phyloP scores from a whole-genome alignment of 2,797 vertebrate species.

The Okamejei kenojei region DNA sequence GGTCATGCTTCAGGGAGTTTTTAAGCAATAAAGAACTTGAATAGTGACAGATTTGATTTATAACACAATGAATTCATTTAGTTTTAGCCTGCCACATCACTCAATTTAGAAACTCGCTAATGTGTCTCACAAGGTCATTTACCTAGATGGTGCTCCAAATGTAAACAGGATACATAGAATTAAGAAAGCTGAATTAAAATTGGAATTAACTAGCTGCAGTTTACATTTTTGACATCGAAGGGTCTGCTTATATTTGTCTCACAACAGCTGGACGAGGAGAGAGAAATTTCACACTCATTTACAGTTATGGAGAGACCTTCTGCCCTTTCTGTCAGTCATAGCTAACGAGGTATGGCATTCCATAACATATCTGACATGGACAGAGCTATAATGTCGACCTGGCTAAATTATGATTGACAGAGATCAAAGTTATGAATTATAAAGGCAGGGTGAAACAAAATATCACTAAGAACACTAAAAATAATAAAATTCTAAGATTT shows the following conservation, averaged over 20 bases:
- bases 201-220: not conserved
- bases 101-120: not conserved
- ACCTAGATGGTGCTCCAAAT: not conserved
- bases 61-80: constrained; percentile 5
- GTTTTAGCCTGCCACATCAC: not conserved
- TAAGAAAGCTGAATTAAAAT: not conserved
- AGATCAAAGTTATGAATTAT: not conserved
- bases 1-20: not conserved
- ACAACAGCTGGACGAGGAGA: not conserved
- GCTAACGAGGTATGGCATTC: constrained; percentile 4
- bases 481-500: not conserved
- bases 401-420: not conserved
- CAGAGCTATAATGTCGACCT: not conserved
- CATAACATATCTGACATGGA: not conserved
- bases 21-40: not conserved
- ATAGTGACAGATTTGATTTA: not conserved
- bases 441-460: constrained; percentile 7
- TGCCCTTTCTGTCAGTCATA: constrained; percentile 11
- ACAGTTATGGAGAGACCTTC: not conserved
- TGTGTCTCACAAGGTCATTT: not conserved
- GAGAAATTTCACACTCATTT: constrained; percentile 6
- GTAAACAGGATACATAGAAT: not conserved
- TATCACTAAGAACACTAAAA: not conserved
- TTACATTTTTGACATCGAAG: not conserved
- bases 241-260: not conserved